phyloP scores from a whole-genome alignment of 2,888 invertebrate genomes.

The Silvanus unidentatus region DNA sequence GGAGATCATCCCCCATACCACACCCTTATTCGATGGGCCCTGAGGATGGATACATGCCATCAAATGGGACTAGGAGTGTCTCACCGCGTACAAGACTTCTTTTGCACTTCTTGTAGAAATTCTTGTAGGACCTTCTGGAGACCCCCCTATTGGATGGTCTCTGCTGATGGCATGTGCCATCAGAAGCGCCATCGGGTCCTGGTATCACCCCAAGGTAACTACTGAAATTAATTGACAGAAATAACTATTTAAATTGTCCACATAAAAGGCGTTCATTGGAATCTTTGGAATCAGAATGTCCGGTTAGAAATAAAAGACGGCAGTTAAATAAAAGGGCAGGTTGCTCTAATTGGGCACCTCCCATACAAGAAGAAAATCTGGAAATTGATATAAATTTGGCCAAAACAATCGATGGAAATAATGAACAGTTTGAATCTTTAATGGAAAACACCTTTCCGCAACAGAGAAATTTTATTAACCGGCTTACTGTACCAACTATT shows the following conservation, averaged over 20 bases:
- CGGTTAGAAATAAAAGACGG: background rate
- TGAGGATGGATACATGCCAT: too few relatives aligned
- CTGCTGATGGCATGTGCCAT: too few relatives aligned
- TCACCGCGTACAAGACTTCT: too few relatives aligned
- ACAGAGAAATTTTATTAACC: slow-evolving; percentile 12
- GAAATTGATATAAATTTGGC: background rate
- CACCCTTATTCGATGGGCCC: too few relatives aligned
- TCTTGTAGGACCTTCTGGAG: too few relatives aligned
- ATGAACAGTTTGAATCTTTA: background rate
- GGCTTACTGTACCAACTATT: slow-evolving; percentile 5
- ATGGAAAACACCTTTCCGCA: slow-evolving; percentile 10
- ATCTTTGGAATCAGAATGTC: background rate
- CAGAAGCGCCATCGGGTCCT: too few relatives aligned
- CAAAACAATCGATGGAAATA: background rate
- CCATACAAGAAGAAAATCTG: background rate
- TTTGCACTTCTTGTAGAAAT: too few relatives aligned
- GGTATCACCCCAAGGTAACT: too few relatives aligned
- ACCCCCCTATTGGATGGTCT: too few relatives aligned
- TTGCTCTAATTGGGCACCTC: slow-evolving; percentile 11
- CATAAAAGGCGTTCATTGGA: slow-evolving; percentile 12
- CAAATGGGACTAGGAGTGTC: too few relatives aligned
- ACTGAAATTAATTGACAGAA: slow-evolving; percentile 20
- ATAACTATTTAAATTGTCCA: slow-evolving; percentile 24
- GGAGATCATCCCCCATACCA: too few relatives aligned
- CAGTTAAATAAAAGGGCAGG: slow-evolving; percentile 10